Evolutionary conservation across 2,888 invertebrate genomes (phyloP).

Genomic region (Trisateles emortualis): DNA sequence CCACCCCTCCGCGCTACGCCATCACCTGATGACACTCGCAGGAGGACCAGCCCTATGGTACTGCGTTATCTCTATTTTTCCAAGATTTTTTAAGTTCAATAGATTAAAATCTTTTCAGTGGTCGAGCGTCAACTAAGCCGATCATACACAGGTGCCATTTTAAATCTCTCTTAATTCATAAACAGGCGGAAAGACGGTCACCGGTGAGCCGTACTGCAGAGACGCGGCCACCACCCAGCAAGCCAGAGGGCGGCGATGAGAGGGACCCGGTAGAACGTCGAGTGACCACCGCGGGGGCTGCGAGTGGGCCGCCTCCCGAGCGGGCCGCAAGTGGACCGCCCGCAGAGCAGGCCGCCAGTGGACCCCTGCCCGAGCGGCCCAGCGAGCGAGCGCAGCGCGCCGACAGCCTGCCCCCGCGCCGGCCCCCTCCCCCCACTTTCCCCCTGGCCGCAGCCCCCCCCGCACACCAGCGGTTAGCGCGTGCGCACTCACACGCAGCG

Average conservation of each 20-base stretch:
- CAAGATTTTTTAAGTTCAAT: background rate
- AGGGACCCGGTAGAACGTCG: constrained; percentile 8
- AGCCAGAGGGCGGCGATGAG: constrained; percentile 34
- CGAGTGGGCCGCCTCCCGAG: constrained; percentile 1
- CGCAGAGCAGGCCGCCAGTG: background rate
- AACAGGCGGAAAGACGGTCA: constrained; percentile 60
- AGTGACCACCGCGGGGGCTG: background rate
- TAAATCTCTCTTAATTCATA: background rate
- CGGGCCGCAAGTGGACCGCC: constrained; percentile 1
- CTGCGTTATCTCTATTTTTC: background rate
- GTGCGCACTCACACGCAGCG: constrained; percentile 70
- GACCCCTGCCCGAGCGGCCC: background rate
- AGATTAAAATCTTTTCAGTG: background rate
- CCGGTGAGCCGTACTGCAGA: constrained; percentile 54
- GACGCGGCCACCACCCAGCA: constrained; percentile 39
- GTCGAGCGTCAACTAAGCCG: no score
- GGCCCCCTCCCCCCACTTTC: constrained; percentile 60
- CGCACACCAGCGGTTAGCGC: constrained; percentile 62
- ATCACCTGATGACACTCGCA: constrained; percentile 25
- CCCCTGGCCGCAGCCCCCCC: constrained; percentile 47
- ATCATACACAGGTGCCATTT: no score
- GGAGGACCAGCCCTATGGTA: constrained; percentile 42
- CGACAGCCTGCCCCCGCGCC: constrained; percentile 58
- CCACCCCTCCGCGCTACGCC: constrained; percentile 14
- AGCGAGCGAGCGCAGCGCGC: constrained; percentile 31